Evolutionary conservation across 2,797 vertebrate species (phyloP), one percentile per base, ranked within the genome.

Genomic region (Sebastes cheni): DNA sequence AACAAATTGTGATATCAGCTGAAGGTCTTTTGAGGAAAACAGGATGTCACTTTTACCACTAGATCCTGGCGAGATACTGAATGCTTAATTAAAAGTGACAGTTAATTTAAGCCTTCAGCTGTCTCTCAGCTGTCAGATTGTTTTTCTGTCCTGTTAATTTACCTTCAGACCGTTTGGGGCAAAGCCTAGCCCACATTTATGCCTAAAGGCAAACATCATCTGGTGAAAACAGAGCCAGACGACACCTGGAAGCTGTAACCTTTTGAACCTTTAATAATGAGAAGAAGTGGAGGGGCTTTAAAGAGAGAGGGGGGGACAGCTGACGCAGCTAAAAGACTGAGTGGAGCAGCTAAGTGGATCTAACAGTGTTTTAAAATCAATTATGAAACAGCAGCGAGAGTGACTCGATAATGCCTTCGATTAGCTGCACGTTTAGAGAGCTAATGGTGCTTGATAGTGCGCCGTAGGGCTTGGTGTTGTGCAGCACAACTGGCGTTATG

Each of bases 161-260:
- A 18, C 22, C 65, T 32, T 65, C 59, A 46, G 27, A 25, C 58
- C 36, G 56, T 39, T 27, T 30, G 65, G 34, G 60, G 62, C 78
- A 58, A 75, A 77, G 11, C 14, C 13, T 34, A 5, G 25, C 61
- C 5, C 27, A 60, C 60, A 22, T 56, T 8, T 22, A 20, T n/a
- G 27, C 67, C 58, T 2, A 1, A 39, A 72, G 66, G 55, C 20
- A 7, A 42, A 30, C 25, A 61, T 84, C 60, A 66, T 79, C 79
- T 42, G 68, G 10, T 67, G 42, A 77, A 84, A 81, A 68, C 78
- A 42, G 80, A 84, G 59, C 79, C 67, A 32, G 27, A 58, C 16
- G 25, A 88, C 85, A 93, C 85, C 87, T 92, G 90, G 84, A 89
- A 85, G 27, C 81, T 71, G 62, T 79, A 80, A 92, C 86, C 84